Evolutionary conservation across 2,888 invertebrate genomes (phyloP).

Genomic region (Atrina japonica): DNA sequence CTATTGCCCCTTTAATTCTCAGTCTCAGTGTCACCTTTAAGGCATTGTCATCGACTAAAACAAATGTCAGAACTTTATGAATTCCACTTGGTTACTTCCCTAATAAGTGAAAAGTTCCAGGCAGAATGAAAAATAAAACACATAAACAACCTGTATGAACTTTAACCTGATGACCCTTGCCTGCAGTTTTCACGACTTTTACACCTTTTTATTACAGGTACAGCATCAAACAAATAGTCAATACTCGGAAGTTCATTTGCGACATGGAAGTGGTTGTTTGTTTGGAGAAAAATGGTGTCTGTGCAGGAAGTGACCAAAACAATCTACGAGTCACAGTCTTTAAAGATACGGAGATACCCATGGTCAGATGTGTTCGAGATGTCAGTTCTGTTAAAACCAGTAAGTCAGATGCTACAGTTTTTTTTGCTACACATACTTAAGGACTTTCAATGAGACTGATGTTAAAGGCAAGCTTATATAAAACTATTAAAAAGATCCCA

Average conservation of each 20-base stretch:
- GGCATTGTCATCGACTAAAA: too few relatives aligned
- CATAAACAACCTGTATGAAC: not conserved
- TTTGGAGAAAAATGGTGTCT: constrained; percentile 45
- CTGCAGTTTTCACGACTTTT: too few relatives aligned
- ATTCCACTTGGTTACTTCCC: not conserved
- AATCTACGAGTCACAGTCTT: constrained; percentile 40
- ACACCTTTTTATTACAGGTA: too few relatives aligned
- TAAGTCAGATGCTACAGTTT: not conserved
- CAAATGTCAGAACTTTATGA: too few relatives aligned
- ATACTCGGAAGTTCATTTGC: constrained; percentile 48
- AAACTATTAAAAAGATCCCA: too few relatives aligned
- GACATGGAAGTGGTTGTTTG: constrained; percentile 44
- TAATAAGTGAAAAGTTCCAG: not conserved
- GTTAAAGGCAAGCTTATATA: too few relatives aligned
- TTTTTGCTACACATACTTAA: not conserved
- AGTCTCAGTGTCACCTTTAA: too few relatives aligned
- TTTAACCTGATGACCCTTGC: not conserved
- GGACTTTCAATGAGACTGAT: too few relatives aligned
- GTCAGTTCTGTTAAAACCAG: not conserved
- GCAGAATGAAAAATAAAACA: not conserved
- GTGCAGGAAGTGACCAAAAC: constrained; percentile 15
- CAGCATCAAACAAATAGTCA: constrained; percentile 46
- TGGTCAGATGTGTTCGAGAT: constrained; percentile 50
- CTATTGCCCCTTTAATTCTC: too few relatives aligned
- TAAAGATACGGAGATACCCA: constrained; percentile 49